A percentile compares a stretch with the other conserved stretches of the same genome.
Conservation (phyloP, 2,888 invertebrate species). For the Plagodis pulveraria region DNA sequence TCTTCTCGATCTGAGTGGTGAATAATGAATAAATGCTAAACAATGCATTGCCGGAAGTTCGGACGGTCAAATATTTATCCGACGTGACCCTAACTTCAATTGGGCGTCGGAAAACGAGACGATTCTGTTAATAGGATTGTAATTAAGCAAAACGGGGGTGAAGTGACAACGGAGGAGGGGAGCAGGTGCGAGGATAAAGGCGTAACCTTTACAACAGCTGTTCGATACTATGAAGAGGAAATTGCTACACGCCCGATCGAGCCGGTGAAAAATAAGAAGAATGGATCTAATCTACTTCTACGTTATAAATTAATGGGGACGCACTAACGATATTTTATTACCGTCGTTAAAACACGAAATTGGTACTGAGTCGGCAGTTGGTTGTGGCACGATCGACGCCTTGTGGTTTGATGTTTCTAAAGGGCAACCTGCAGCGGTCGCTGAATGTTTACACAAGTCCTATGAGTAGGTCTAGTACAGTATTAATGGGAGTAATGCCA, state of each 20-base stretch:
- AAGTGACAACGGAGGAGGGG: conserved; percentile 51
- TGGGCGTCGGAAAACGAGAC: conserved; percentile 56
- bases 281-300: conserved; percentile 66
- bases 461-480: conserved; percentile 51
- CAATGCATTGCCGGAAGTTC: conserved; percentile 46
- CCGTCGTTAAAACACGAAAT: conserved; percentile 44
- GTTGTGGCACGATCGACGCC: conserved; percentile 38
- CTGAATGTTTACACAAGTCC: conserved; percentile 53
- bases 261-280: conserved; percentile 57
- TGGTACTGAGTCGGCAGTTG: conserved; percentile 56
- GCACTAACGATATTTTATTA: conserved; percentile 49
- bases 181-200: conserved; percentile 77
- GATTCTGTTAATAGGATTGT: conserved; percentile 73
- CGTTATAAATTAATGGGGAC: conserved; percentile 50
- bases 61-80: conserved; percentile 54
- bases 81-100: conserved; percentile 55
- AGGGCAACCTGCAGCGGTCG: conserved; percentile 47
- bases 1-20: conserved; percentile 45
- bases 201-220: conserved; percentile 81
- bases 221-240: conserved; percentile 63
- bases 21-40: conserved; percentile 49
- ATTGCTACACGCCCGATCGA: conserved; percentile 59
- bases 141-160: conserved; percentile 64
- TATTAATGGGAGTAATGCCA: conserved; percentile 68
- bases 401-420: conserved; percentile 52